These are phyloP conservation scores for Pyrgilauda ruficollis DNA, from an alignment of 2,113 vertebrate species.

Conservation along the genomic window DNA sequence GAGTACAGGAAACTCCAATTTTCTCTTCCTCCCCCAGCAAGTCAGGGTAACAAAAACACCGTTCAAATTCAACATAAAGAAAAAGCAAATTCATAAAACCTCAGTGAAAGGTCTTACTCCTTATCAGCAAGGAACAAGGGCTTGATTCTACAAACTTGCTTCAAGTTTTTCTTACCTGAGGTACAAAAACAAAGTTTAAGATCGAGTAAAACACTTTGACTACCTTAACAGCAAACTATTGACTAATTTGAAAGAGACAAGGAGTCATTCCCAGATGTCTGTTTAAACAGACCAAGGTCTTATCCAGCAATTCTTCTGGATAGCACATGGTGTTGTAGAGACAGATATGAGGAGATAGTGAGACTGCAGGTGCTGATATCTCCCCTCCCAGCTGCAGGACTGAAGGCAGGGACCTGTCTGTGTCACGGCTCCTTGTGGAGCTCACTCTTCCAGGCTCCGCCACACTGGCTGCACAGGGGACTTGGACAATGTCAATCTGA, in stretches of 20 bases:
- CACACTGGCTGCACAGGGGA: accelerated
- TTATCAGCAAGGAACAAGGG: background rate
- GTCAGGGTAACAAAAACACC: background rate
- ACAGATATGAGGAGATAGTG: background rate
- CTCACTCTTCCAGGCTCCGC: accelerated
- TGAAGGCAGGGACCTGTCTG: accelerated
- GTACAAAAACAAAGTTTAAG: background rate
- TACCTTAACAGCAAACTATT: background rate
- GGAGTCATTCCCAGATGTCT: background rate
- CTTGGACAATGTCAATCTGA: accelerated
- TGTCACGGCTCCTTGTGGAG: accelerated
- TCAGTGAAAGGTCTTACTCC: background rate
- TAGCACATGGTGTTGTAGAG: background rate
- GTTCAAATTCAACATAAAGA: background rate
- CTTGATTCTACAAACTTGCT: background rate
- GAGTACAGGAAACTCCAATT: background rate
- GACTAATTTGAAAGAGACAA: background rate
- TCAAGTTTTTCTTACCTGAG: background rate
- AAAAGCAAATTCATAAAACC: background rate
- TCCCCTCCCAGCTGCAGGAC: background rate
- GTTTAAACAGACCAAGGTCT: background rate
- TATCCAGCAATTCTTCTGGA: background rate
- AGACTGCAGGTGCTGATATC: background rate
- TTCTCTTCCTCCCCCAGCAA: background rate
- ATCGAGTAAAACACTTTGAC: background rate